Percentiles rank a stretch among this genome's conserved stretches.
These are phyloP conservation scores for Drosophila percnosoma DNA, from an alignment of 2,888 invertebrate species.

Conservation along the genomic window DNA sequence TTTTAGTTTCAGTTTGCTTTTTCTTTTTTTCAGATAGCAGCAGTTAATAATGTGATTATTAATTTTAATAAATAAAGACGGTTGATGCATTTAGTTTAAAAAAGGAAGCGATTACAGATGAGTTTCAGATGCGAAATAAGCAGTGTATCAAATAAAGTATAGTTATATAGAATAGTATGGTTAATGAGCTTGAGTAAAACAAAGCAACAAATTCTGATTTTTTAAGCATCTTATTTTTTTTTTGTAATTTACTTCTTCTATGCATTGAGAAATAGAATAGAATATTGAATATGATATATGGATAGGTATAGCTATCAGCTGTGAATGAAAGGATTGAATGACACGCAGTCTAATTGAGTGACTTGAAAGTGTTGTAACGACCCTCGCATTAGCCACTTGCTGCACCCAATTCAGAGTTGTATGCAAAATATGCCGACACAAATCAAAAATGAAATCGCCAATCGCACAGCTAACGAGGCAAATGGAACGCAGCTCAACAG, in stretches of 20 bases:
- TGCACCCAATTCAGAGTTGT: slow-evolving; percentile 54
- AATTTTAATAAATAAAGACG: neutral
- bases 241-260: neutral
- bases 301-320: neutral
- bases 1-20: neutral
- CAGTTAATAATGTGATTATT: neutral
- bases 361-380: slow-evolving; percentile 13
- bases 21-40: neutral
- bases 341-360: neutral
- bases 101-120: neutral
- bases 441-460: slow-evolving; percentile 77
- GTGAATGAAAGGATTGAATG: neutral
- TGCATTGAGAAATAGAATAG: neutral
- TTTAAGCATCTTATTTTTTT: neutral
- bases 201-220: neutral
- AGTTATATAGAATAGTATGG: neutral
- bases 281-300: neutral
- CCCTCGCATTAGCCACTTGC: slow-evolving; percentile 67
- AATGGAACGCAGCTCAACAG: slow-evolving; percentile 21
- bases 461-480: slow-evolving; percentile 66
- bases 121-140: neutral
- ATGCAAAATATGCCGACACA: slow-evolving; percentile 78
- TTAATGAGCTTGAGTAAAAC: neutral
- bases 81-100: neutral
- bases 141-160: neutral